Evolutionary conservation across 2,888 invertebrate species (phyloP), one percentile per base, ranked within the genome.

Genomic region (Oligia latruncula): DNA sequence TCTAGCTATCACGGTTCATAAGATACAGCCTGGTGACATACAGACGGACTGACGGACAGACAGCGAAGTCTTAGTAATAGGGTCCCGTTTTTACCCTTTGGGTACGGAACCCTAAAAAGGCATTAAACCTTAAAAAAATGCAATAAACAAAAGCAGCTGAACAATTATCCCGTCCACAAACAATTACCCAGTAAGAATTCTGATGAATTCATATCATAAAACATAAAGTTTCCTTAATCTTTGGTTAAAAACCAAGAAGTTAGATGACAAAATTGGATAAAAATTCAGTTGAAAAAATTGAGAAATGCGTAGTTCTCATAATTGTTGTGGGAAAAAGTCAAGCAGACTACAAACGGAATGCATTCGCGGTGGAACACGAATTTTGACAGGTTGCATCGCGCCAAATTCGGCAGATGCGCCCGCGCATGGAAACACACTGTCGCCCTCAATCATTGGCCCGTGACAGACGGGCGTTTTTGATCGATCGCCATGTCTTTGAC

Each of bases 341-440:
- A 77, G 70, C 67, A 68, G 71, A 70, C 77, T 72, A 73, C 66
- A 75, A 79, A 81, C n/a, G 73, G 70, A 88, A 84, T 82, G 52
- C 77, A 84, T 86, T 81, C 68, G 52, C 55, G 40, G 29, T 80
- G 74, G 78, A 75, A 83, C 85, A 88, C 73, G 82, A 86, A 86
- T 88, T 91, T 87, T 90, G 90, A 90, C 91, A 90, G 89, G 83
- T 88, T 78, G 76, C 78, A 77, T 85, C 88, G 90, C 92, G 88
- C 93, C 91, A 92, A 93, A 93, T 92, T 92, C 84, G 92, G 91
- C 90, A 91, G 91, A 90, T 92, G 92, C 89, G 82, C 76, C 78
- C 72, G 89, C 86, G 80, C 83, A 86, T 82, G 86, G 80, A 80
- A 89, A 87, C 82, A 82, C 35, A 78, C 85, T 82, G 87, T 86